These are phyloP conservation scores for Hydractinia symbiolongicarpus DNA, from an alignment of 30 jellyfish, hydroid and myxozoan genomes.

Conservation along the genomic window DNA sequence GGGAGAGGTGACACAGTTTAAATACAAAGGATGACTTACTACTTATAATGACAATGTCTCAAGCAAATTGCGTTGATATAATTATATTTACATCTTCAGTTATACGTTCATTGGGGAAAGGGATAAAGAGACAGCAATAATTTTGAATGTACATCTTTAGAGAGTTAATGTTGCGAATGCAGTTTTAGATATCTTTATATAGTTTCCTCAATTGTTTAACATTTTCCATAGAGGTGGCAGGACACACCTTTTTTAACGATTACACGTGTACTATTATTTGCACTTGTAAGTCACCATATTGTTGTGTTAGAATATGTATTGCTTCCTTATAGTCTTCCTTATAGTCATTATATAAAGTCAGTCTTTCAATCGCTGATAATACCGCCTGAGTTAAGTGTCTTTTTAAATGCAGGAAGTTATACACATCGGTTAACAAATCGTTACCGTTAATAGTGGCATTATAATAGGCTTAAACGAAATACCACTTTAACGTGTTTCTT, in stretches of 20 bases:
- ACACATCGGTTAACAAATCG: not conserved
- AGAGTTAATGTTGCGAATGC: not conserved
- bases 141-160: not conserved
- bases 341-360: not conserved
- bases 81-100: not conserved
- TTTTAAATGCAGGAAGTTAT: not conserved
- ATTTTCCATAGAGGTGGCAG: constrained; percentile 1
- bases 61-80: not conserved
- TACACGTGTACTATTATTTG: not conserved
- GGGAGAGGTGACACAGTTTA: too few relatives aligned
- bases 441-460: not conserved
- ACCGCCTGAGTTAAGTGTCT: not conserved
- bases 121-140: not conserved
- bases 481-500: too few relatives aligned
- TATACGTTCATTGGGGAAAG: not conserved
- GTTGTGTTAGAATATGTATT: too few relatives aligned
- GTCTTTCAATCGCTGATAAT: not conserved
- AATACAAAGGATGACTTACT: too few relatives aligned
- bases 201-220: constrained; percentile 20
- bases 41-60: too few relatives aligned
- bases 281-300: not conserved
- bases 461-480: too few relatives aligned
- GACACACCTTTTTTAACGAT: not conserved
- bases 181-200: not conserved
- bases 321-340: too few relatives aligned